Evolutionary conservation across 2,113 vertebrate species (phyloP).

Genomic region (Osmerus eperlanus): DNA sequence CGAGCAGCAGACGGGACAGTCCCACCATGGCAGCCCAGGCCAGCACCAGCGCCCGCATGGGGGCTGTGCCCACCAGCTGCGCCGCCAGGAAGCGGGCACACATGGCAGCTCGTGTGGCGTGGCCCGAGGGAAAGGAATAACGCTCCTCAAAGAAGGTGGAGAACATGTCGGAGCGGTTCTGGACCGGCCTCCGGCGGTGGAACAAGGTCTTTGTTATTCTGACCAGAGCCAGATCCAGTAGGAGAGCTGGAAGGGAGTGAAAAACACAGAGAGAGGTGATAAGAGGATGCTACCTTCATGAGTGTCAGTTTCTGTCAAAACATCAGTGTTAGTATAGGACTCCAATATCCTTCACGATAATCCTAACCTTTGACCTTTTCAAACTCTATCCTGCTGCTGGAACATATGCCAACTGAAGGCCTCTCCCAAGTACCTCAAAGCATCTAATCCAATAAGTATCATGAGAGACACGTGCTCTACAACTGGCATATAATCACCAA

Average conservation of each 20-base stretch:
- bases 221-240: conserved; percentile 83
- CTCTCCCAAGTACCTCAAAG: not conserved
- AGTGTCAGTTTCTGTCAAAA: no score
- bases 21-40: conserved; percentile 82
- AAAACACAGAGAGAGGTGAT: not conserved
- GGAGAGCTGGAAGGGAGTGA: conserved; percentile 58
- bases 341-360: not conserved
- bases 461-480: not conserved
- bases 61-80: conserved; percentile 79
- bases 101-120: conserved; percentile 81
- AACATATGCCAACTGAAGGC: no score
- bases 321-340: not conserved
- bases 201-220: conserved; percentile 79
- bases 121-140: conserved; percentile 88
- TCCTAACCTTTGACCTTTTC: no score
- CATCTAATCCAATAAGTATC: not conserved
- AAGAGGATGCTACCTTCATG: not conserved
- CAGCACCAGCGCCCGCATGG: conserved; percentile 78
- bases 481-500: not conserved
- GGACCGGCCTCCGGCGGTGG: conserved; percentile 74
- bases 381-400: no score
- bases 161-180: conserved; percentile 89
- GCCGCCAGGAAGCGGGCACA: conserved; percentile 82
- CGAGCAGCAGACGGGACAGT: conserved; percentile 84
- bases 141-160: conserved; percentile 82